phyloP scores from a whole-genome alignment of 2,113 vertebrate species.

The Osmerus mordax region DNA sequence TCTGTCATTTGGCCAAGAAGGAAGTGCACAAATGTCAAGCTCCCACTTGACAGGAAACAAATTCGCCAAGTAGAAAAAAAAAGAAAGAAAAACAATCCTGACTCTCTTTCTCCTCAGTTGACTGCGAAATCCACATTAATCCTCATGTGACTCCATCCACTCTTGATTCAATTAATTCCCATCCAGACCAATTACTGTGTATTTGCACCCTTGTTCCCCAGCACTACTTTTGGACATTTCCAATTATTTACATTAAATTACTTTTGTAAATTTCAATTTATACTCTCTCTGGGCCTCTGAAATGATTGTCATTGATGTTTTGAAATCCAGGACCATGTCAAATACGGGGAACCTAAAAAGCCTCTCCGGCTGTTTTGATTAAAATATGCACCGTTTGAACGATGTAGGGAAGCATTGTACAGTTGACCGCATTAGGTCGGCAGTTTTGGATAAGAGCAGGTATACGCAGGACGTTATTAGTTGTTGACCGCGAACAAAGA shows the following conservation, averaged over 20 bases:
- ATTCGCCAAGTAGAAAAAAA: slow-evolving; percentile 23
- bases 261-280: background rate
- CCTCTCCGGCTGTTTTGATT: too few relatives aligned
- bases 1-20: too few relatives aligned
- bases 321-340: too few relatives aligned
- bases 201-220: slow-evolving; percentile 19
- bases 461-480: too few relatives aligned
- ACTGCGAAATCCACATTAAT: slow-evolving; percentile 19
- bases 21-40: slow-evolving; percentile 41
- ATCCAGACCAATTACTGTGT: slow-evolving; percentile 22
- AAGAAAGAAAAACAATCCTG: too few relatives aligned
- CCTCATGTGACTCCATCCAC: slow-evolving; percentile 14
- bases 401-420: too few relatives aligned
- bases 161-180: slow-evolving; percentile 25
- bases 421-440: too few relatives aligned
- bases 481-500: too few relatives aligned
- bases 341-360: too few relatives aligned
- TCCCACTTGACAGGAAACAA: slow-evolving; percentile 27
- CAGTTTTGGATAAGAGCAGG: too few relatives aligned
- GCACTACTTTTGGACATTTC: background rate
- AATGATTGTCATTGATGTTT: too few relatives aligned
- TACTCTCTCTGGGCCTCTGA: background rate
- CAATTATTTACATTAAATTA: slow-evolving; percentile 36
- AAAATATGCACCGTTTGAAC: too few relatives aligned
- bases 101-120: background rate